Conservation (phyloP, 2,113 vertebrate genomes). For the Nycticryphes semicollaris region DNA sequence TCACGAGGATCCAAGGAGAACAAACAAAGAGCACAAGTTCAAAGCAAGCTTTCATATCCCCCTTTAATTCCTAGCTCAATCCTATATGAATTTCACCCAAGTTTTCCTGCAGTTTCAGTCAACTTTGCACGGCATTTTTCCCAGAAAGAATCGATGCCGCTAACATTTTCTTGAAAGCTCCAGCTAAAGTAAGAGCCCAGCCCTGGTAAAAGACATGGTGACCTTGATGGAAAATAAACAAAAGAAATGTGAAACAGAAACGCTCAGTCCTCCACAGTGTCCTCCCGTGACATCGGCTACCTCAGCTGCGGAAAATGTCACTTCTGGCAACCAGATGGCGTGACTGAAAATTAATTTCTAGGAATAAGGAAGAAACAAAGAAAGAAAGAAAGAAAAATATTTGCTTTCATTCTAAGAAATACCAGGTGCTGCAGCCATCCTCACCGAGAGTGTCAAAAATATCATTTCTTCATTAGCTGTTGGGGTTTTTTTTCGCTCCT, state of each 20-base stretch:
- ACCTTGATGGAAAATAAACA: not conserved
- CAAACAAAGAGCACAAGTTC: not conserved
- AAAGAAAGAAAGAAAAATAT: not conserved
- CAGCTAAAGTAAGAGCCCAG: not conserved
- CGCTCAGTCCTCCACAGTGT: rapidly evolving
- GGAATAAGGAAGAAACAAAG: not conserved
- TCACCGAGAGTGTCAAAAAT: not conserved
- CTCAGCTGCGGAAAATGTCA: not conserved
- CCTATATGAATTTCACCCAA: not conserved
- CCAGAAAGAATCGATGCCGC: not conserved
- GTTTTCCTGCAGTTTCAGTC: not conserved
- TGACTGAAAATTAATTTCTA: not conserved
- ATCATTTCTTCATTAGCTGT: not conserved
- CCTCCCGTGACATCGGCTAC: not conserved
- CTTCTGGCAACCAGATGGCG: not conserved
- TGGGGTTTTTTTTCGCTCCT: not conserved
- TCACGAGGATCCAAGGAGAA: not conserved
- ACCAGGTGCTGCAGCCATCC: not conserved
- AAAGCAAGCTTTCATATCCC: not conserved
- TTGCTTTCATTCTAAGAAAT: not conserved
- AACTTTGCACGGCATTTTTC: not conserved
- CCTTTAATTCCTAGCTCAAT: not conserved
- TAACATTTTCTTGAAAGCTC: not conserved
- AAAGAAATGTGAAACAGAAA: not conserved
- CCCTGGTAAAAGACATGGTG: not conserved